Conservation (phyloP, 2,797 vertebrate genomes). For the Adrianichthys oophorus region DNA sequence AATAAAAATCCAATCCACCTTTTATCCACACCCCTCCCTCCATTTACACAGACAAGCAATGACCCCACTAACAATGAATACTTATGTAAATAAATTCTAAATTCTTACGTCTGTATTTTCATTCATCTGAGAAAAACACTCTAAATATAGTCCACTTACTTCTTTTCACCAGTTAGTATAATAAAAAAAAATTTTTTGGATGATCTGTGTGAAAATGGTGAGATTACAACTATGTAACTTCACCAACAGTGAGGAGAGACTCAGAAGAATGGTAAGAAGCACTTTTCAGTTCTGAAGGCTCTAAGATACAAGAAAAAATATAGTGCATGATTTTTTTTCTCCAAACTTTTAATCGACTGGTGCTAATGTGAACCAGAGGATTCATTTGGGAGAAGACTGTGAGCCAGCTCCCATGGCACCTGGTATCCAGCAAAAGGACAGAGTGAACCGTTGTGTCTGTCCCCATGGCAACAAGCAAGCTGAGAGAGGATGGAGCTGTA, state of each 20-base stretch:
- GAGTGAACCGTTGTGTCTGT: constrained; percentile 65
- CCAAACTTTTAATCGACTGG: constrained; percentile 31
- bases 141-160: no score
- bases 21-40: no score
- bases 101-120: no score
- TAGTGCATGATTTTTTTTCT: constrained; percentile 18
- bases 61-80: no score
- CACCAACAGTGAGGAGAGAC: no score
- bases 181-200: no score
- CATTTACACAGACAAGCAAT: no score
- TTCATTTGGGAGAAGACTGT: constrained; percentile 37
- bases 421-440: constrained; percentile 40
- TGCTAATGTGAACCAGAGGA: constrained; percentile 39
- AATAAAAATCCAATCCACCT: no score
- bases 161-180: no score
- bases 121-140: no score
- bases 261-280: not conserved
- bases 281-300: constrained; percentile 15
- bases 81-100: no score
- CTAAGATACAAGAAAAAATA: constrained; percentile 14
- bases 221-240: not conserved
- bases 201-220: no score
- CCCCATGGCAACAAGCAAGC: constrained; percentile 55
- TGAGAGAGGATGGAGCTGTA: constrained; percentile 36
- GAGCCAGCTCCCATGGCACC: constrained; percentile 34